Evolutionary conservation across 2,888 invertebrate genomes (phyloP), one percentile per base, ranked within the genome.

Genomic region (Dynastes tityus): DNA sequence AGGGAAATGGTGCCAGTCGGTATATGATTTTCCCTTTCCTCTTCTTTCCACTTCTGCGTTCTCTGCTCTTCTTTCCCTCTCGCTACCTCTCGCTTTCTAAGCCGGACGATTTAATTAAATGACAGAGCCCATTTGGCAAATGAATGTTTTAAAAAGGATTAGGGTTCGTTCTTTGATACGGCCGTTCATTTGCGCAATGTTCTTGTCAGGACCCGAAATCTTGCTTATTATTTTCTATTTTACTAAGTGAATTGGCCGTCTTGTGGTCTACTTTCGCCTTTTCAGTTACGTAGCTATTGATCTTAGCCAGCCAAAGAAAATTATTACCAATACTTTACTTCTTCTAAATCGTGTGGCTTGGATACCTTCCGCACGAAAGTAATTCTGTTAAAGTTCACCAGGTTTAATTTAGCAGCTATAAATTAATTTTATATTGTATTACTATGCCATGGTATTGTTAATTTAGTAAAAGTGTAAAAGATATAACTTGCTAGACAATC

Each of bases 81-180:
- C 73, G 13, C 45, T 61, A 37, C 9, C n/a, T 61, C n/a, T 61
- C 73, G 5, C 45, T 61, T 32, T 74, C 61, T 45, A 74, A 74
- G 61, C 73, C 73, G 73, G 63, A 61, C 61, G 73, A 74, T 74
- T 74, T 74, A 74, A 74, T 74, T 74, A 74, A 61, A 74, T 74
- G 73, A 74, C 73, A 40, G 73, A 61, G 73, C 61, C 73, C 73
- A 74, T 74, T 74, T 61, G 63, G 61, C 73, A 74, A 74, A 74
- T 74, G 73, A 74, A 74, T 74, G 73, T 74, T 74, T 71, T 74
- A 74, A 74, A 74, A 74, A 74, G 73, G 73, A 74, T 74, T 74
- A 74, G 40, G 61, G 61, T 74, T 61, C 27, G 61, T 45, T 74
- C 73, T 74, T 61, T 61, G 61, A 74, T 74, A 74, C 53, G 61